A percentile compares a stretch with the other conserved stretches of the same genome.
phyloP scores from a whole-genome alignment of 2,113 vertebrate genomes.

The Hydrolagus affinis region DNA sequence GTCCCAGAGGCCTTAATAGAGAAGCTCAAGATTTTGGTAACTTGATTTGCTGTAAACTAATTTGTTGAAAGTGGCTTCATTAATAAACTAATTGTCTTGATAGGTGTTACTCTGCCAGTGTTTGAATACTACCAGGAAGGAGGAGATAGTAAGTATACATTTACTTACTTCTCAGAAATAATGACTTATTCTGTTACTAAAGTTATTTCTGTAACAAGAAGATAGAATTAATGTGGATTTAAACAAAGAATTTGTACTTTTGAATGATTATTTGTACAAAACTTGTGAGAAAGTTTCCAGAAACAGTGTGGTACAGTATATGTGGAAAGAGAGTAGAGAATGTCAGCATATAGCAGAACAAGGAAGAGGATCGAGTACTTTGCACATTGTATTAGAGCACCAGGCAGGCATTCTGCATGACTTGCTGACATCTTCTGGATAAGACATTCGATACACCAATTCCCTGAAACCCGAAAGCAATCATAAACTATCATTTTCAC shows the following conservation, averaged over 20 bases:
- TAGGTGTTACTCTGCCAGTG: conserved; percentile 91
- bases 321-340: neutral
- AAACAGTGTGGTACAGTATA: neutral
- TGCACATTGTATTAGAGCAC: too few relatives aligned
- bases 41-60: neutral
- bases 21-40: too few relatives aligned
- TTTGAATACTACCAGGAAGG: conserved; percentile 98
- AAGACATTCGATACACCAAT: too few relatives aligned
- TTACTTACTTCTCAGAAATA: neutral
- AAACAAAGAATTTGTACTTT: neutral
- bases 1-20: too few relatives aligned
- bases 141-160: conserved; percentile 81
- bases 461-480: too few relatives aligned
- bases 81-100: neutral
- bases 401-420: too few relatives aligned
- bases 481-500: too few relatives aligned
- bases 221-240: neutral
- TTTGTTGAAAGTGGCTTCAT: neutral
- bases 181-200: neutral
- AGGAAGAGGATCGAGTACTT: too few relatives aligned
- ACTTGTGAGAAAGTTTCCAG: neutral
- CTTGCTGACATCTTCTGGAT: too few relatives aligned
- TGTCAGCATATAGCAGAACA: too few relatives aligned
- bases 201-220: neutral
- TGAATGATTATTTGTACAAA: neutral